These are phyloP conservation scores for Acestrorhynchus altus DNA, from an alignment of 2,797 vertebrate genomes.

Conservation along the genomic window DNA sequence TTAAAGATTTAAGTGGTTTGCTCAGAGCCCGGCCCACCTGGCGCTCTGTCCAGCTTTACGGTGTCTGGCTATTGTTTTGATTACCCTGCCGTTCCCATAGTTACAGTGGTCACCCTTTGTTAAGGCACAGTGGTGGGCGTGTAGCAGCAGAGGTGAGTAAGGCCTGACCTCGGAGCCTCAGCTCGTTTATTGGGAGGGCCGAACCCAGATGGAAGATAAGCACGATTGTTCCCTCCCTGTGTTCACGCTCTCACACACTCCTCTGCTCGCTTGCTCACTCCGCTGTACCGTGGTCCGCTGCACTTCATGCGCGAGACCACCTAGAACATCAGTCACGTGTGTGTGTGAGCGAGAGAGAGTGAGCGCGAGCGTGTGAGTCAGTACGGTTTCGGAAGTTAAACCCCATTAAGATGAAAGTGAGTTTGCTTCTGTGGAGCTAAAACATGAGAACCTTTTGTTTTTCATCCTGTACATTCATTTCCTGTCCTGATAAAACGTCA, in stretches of 20 bases:
- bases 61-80: slow-evolving; percentile 2
- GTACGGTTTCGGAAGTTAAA: background rate
- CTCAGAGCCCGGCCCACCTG: background rate
- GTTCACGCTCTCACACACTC: background rate
- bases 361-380: slow-evolving; percentile 35
- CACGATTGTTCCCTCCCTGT: slow-evolving; percentile 38
- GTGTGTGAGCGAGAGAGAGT: background rate
- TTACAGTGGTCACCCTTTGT: background rate
- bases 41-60: background rate
- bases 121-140: background rate
- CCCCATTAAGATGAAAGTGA: slow-evolving; percentile 9
- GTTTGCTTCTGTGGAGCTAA: background rate
- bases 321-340: background rate
- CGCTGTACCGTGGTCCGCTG: background rate
- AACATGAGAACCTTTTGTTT: slow-evolving; percentile 12
- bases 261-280: background rate
- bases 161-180: background rate
- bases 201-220: slow-evolving; percentile 45
- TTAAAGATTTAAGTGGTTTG: background rate
- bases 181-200: slow-evolving; percentile 21
- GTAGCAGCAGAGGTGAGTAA: background rate
- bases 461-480: background rate
- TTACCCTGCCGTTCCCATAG: background rate
- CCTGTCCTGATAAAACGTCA: background rate
- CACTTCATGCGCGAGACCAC: background rate